Base-by-base conservation (phyloP, 2,797 vertebrate genomes). In the Sarcophilus harrisii region DNA sequence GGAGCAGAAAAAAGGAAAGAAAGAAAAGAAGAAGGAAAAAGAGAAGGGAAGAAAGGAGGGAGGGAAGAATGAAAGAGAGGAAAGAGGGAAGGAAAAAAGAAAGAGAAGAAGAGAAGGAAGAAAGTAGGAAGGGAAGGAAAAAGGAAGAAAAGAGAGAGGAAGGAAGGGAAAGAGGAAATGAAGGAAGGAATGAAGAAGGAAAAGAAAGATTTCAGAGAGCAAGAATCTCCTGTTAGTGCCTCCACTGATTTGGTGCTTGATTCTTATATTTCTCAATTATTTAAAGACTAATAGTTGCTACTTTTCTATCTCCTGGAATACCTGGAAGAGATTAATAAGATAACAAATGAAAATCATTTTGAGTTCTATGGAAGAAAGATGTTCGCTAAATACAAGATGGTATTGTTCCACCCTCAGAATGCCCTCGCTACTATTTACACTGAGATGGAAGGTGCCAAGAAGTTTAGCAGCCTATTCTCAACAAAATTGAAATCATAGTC, bases 331-430 rank as follows among this genome's bases (percentile, higher is more conserved):
- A 57, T 94, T 58, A 92, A 2, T 52, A 55, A 38, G 57, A 90
- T 95, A 11, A 9, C 52, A 27, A 54, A 92, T 16, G 73, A 57
- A 91, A 1, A 92, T n/a, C 27, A 3, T 13, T 58, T 97, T 94
- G 73, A 95, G 32, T 95, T 24, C 66, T 73, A 92, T 73, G 89
- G 45, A 89, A 94, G 87, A 94, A 96, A 91, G 91, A 49, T 92
- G 45, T 10, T 30, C 45, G 4, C 1, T 13, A 95, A 94, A 55
- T 57, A 55, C 54, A 94, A 92, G 93, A 92, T 93, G 58, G 30
- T 90, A 81, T n/a, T 89, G 49, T 94, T 94, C 54, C 29, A 93
- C 14, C 8, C 45, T 90, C 62, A 49, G 94, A 90, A 62, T n/a
- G 60, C 57, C 90, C n/a, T 58, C 93, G 27, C n/a, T 58, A 94